phyloP scores from a whole-genome alignment of 1,140 invertebrate genomes.

The Parasteatoda tepidariorum region DNA sequence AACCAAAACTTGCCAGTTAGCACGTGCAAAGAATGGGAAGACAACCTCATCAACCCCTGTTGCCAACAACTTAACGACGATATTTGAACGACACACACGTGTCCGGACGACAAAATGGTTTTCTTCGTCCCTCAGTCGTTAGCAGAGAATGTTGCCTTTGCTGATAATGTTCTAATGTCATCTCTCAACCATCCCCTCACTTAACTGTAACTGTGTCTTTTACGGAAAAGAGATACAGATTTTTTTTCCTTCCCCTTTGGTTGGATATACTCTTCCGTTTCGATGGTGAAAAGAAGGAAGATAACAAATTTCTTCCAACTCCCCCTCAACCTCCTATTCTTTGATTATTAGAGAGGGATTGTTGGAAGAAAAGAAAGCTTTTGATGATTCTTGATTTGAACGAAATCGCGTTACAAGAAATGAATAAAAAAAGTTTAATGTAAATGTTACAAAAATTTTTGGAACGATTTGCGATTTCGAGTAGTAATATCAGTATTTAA shows the following conservation, averaged over 20 bases:
- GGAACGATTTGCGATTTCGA: no score
- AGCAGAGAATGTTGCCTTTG: neutral
- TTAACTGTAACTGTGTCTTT: neutral
- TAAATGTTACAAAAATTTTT: no score
- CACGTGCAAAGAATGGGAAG: neutral
- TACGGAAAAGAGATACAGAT: neutral
- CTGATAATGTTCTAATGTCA: conserved; percentile 17
- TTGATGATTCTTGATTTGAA: conserved; percentile 23
- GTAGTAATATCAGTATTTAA: no score
- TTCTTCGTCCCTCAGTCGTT: neutral
- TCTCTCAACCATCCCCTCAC: neutral
- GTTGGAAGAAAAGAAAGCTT: conserved; percentile 20
- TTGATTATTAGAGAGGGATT: conserved; percentile 16
- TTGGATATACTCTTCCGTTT: conserved; percentile 18
- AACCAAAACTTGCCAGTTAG: neutral
- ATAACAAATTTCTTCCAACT: neutral
- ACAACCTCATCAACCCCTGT: neutral
- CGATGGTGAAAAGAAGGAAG: neutral
- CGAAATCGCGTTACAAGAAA: conserved; percentile 21
- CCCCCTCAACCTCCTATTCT: neutral
- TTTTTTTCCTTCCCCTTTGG: neutral
- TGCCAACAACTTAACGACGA: conserved; percentile 9
- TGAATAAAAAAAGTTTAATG: no score
- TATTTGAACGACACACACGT: conserved; percentile 17
- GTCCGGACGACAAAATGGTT: conserved; percentile 12